Evolutionary conservation across 53 echinoderm and acorn worm genomes (phyloP).

Genomic region (Temnopleurus reevesii): DNA sequence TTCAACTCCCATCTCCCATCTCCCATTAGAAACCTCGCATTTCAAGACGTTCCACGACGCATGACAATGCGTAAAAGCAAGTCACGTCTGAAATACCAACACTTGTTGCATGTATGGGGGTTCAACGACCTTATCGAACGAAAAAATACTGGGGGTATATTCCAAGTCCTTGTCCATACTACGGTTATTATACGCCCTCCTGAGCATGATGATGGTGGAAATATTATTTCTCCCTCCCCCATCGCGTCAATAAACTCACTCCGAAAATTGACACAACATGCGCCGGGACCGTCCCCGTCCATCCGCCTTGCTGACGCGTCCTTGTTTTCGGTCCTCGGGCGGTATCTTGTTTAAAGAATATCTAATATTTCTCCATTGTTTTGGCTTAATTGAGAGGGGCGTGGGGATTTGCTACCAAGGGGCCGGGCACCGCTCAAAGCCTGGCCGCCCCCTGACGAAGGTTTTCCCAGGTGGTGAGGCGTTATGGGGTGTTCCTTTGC

Average conservation of each 20-base stretch:
- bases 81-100: neutral
- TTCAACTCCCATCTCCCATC: neutral
- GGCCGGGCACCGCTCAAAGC: conserved; percentile 37
- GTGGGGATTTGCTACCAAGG: conserved; percentile 17
- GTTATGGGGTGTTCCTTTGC: neutral
- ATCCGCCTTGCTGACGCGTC: neutral
- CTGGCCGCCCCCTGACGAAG: neutral
- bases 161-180: neutral
- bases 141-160: neutral
- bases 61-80: too few relatives aligned
- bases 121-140: neutral
- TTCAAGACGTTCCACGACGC: too few relatives aligned
- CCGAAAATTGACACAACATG: neutral
- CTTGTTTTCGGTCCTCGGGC: conserved; percentile 14
- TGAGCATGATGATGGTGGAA: conserved; percentile 19
- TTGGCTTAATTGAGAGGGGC: conserved; percentile 12
- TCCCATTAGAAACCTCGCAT: too few relatives aligned
- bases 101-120: conserved; percentile 1
- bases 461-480: conserved; percentile 5
- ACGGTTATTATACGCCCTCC: conserved; percentile 21
- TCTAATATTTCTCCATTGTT: neutral
- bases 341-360: neutral
- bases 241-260: conserved; percentile 38
- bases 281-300: neutral
- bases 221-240: conserved; percentile 48